Percentiles rank a stretch among this genome's conserved stretches.
These are phyloP conservation scores for Prenolepis imparis DNA, from an alignment of 2,888 invertebrate genomes.

Conservation along the genomic window DNA sequence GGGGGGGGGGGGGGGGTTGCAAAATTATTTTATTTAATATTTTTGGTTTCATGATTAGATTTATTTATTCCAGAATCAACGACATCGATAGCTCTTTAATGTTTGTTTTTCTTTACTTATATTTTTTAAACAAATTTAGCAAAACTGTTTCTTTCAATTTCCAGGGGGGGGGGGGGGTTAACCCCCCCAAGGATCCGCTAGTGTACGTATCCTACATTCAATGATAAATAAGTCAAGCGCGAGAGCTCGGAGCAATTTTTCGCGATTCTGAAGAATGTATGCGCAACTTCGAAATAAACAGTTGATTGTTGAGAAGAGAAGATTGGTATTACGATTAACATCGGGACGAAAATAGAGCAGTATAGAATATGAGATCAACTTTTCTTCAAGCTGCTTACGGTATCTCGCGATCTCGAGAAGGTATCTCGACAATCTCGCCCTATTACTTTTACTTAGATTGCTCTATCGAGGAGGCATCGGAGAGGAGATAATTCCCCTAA, in stretches of 20 bases:
- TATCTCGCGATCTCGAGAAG: slow-evolving; percentile 3
- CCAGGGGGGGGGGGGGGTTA: too few relatives aligned
- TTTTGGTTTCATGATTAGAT: too few relatives aligned
- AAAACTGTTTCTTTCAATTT: too few relatives aligned
- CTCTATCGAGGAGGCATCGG: slow-evolving; percentile 37
- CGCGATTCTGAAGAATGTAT: background rate
- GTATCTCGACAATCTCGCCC: slow-evolving; percentile 14
- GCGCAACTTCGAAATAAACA: slow-evolving; percentile 19
- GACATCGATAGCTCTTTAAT: too few relatives aligned
- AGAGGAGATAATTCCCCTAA: slow-evolving; percentile 34
- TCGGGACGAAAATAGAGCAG: slow-evolving; percentile 6
- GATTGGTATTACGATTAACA: slow-evolving; percentile 23
- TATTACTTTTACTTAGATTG: slow-evolving; percentile 42
- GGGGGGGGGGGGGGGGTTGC: too few relatives aligned
- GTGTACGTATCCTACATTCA: background rate
- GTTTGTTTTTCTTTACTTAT: too few relatives aligned
- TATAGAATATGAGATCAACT: slow-evolving; percentile 7
- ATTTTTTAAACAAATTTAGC: too few relatives aligned
- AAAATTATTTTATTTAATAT: too few relatives aligned
- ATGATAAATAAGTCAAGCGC: background rate
- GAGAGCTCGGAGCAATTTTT: slow-evolving; percentile 7
- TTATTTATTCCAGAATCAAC: too few relatives aligned
- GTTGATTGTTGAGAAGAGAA: slow-evolving; percentile 6
- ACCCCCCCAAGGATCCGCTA: too few relatives aligned
- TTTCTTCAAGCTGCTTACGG: slow-evolving; percentile 9